These are phyloP conservation scores for Chesias legatella DNA, from an alignment of 2,888 invertebrate species.

Conservation along the genomic window DNA sequence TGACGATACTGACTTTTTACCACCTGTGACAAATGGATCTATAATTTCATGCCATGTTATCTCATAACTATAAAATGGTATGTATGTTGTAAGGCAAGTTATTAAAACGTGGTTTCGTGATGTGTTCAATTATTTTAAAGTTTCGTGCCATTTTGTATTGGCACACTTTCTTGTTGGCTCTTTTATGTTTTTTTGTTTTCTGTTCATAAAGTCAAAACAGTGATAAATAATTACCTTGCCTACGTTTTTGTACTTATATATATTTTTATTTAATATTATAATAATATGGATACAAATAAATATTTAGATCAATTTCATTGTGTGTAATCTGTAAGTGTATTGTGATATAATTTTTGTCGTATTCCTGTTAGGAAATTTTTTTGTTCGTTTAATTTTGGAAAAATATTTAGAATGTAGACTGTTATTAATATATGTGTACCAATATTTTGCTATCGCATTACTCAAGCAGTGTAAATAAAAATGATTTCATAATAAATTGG, in stretches of 20 bases:
- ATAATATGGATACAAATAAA: constrained; percentile 39
- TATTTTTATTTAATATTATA: constrained; percentile 7
- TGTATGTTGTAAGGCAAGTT: constrained; percentile 12
- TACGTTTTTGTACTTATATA: constrained; percentile 2
- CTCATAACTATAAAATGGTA: constrained; percentile 12
- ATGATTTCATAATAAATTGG: constrained; percentile 1
- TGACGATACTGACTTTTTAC: constrained; percentile 2
- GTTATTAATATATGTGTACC: constrained; percentile 44
- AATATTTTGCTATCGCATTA: constrained; percentile 34
- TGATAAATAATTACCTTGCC: constrained; percentile 4
- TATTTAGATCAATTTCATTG: constrained; percentile 63
- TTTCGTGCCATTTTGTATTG: constrained; percentile 21
- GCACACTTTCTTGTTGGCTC: constrained; percentile 10
- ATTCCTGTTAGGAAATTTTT: constrained; percentile 23
- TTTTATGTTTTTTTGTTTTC: constrained; percentile 10
- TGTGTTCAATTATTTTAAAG: constrained; percentile 19
- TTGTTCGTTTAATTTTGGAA: constrained; percentile 8
- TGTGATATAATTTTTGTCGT: constrained; percentile 64
- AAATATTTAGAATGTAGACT: constrained; percentile 23
- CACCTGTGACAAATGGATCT: constrained; percentile 3
- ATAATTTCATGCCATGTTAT: constrained; percentile 7
- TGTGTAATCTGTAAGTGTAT: constrained; percentile 47
- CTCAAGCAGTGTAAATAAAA: constrained; percentile 25
- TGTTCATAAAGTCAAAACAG: constrained; percentile 5
- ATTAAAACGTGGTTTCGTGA: constrained; percentile 15